phyloP scores from a whole-genome alignment of 2,888 invertebrate genomes.

The Drosophila tripunctata region DNA sequence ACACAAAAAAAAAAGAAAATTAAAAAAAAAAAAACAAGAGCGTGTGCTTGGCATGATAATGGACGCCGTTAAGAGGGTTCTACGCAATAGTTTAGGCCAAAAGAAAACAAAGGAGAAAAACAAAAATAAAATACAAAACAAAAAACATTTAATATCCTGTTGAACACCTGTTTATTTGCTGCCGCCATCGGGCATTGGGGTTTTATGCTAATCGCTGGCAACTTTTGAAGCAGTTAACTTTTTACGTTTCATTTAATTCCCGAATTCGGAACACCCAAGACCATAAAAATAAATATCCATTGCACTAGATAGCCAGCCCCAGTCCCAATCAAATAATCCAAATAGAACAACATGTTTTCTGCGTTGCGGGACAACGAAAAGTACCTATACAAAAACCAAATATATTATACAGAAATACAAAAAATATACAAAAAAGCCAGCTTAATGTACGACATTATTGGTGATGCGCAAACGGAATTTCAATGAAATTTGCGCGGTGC shows the following conservation, averaged over 20 bases:
- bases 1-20: slow-evolving; percentile 1
- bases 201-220: slow-evolving; percentile 61
- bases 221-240: slow-evolving; percentile 40
- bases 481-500: slow-evolving; percentile 53
- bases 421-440: slow-evolving; percentile 35
- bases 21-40: slow-evolving; percentile 3
- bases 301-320: slow-evolving; percentile 41
- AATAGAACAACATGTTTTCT: slow-evolving; percentile 46
- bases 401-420: slow-evolving; percentile 29
- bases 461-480: slow-evolving; percentile 56
- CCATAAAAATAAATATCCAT: slow-evolving; percentile 62
- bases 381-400: slow-evolving; percentile 11
- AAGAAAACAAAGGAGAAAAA: no score
- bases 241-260: slow-evolving; percentile 69
- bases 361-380: slow-evolving; percentile 16
- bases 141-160: slow-evolving; percentile 69
- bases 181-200: slow-evolving; percentile 25
- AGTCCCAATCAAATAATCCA: slow-evolving; percentile 21
- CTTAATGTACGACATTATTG: slow-evolving; percentile 75
- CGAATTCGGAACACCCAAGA: slow-evolving; percentile 70
- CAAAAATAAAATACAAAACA: slow-evolving; percentile 17
- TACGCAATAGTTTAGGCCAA: slow-evolving; percentile 58
- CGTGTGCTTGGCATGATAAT: slow-evolving; percentile 59
- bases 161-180: slow-evolving; percentile 68
- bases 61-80: slow-evolving; percentile 28